Evolutionary conservation across 2,797 vertebrate species (phyloP), one percentile per base, ranked within the genome.

Genomic region (Dendrocincla tyrannina): DNA sequence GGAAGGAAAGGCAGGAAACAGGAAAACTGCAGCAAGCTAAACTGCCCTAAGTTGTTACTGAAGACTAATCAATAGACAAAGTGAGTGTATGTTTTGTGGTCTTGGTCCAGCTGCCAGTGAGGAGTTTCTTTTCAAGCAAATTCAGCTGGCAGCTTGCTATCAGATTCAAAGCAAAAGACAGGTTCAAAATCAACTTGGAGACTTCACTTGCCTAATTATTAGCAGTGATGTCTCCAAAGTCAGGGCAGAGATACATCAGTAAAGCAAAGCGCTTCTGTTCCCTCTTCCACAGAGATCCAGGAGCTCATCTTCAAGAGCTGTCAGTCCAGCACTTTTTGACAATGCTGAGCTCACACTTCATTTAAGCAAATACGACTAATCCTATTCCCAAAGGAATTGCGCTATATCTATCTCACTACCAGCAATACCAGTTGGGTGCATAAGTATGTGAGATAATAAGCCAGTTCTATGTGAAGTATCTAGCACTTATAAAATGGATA

Each of bases 351-450:
- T 95, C 85, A 90, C 88, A 79, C 69, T 75, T 94, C 44, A 67
- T 80, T 95, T 85, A 86, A 92, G 91, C 58, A 96, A 73, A 91
- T 62, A 88, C 17, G 28, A 94, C 72, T 83, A 85, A 81, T 78
- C 47, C 47, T 60, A 14, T 28, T 89, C 59, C 63, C 59, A 52
- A 22, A 93, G 41, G 83, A 87, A 68, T 46, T 7, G 25, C 33
- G 30, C 76, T 46, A 13, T 20, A 68, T 25, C 39, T 56, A 13
- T 64, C 81, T 68, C 5, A 0, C 74, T 67, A 68, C 37, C 66
- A 83, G 76, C 55, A 56, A 78, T 11, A 75, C 32, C 50, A 72
- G 42, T 7, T n/a, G 2, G 42, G 25, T 42, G 73, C 27, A 66
- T 23, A 75, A 7, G 23, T 4, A 49, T 4, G 22, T 25, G 33